These are phyloP conservation scores for Agonum fuliginosum DNA, from an alignment of 2,888 invertebrate species.

Conservation along the genomic window DNA sequence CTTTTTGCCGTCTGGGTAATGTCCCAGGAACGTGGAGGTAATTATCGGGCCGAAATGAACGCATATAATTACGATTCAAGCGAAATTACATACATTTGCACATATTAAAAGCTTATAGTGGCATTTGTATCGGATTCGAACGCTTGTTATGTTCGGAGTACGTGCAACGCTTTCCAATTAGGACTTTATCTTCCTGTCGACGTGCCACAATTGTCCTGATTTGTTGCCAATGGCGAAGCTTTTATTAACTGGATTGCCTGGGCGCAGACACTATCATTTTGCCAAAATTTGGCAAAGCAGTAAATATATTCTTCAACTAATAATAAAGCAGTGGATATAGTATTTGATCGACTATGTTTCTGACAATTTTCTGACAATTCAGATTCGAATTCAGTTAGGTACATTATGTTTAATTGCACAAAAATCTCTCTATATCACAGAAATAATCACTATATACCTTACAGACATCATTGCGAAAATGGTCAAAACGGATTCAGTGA, in stretches of 20 bases:
- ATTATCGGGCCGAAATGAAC: constrained; percentile 57
- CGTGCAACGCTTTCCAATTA: constrained; percentile 53
- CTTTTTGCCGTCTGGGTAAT: constrained; percentile 15
- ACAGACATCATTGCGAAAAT: too few species aligned
- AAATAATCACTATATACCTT: too few species aligned
- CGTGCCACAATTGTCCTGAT: constrained; percentile 27
- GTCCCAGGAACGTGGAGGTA: constrained; percentile 27
- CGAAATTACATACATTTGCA: constrained; percentile 58
- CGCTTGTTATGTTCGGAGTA: constrained; percentile 38
- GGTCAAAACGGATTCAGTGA: too few species aligned
- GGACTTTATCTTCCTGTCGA: constrained; percentile 55
- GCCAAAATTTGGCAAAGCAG: too few species aligned
- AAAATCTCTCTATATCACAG: too few species aligned
- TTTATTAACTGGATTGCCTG: constrained; percentile 35
- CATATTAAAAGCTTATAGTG: constrained; percentile 59
- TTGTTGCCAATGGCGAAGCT: constrained; percentile 44
- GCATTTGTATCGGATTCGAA: constrained; percentile 54
- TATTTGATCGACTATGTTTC: too few species aligned
- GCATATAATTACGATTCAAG: constrained; percentile 59
- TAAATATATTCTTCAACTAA: too few species aligned
- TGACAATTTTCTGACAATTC: too few species aligned
- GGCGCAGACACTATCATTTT: too few species aligned
- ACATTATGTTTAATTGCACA: too few species aligned
- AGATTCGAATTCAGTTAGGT: too few species aligned
- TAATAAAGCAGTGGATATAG: too few species aligned